Percentiles rank a stretch among this genome's conserved stretches.
phyloP scores from a whole-genome alignment of 2,113 vertebrate species.

The Chroicocephalus ridibundus region DNA sequence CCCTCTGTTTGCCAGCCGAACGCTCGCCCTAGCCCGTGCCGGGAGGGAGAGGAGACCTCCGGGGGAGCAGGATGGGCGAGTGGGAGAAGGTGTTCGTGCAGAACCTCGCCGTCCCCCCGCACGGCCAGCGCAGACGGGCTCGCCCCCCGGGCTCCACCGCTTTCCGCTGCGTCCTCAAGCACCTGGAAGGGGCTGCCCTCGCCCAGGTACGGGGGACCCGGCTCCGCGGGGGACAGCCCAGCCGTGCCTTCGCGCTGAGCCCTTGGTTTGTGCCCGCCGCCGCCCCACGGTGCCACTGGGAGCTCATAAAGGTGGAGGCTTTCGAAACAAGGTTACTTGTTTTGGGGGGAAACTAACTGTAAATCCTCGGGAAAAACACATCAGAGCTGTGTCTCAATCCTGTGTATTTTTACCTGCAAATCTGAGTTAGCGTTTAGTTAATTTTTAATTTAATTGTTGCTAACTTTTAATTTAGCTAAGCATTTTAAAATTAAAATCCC shows the following conservation, averaged over 20 bases:
- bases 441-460: neutral
- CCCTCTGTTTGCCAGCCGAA: neutral
- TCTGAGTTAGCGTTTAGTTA: neutral
- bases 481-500: neutral
- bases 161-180: conserved; percentile 78
- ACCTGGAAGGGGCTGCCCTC: conserved; percentile 70
- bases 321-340: neutral
- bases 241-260: rapidly evolving
- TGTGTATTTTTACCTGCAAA: rapidly evolving
- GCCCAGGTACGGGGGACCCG: conserved; percentile 73
- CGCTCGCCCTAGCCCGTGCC: neutral
- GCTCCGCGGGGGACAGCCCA: neutral
- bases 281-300: rapidly evolving
- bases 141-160: conserved; percentile 61
- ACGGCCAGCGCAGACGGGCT: conserved; percentile 70
- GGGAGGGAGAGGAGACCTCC: neutral
- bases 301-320: rapidly evolving
- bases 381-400: rapidly evolving
- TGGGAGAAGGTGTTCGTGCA: conserved; percentile 78
- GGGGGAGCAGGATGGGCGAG: conserved; percentile 35
- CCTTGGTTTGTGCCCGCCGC: neutral
- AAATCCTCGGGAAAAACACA: rapidly evolving
- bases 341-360: neutral
- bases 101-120: conserved; percentile 72
- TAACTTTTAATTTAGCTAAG: neutral